Evolutionary conservation across 2,888 invertebrate genomes (phyloP).

Genomic region (Eristalinus aeneus): DNA sequence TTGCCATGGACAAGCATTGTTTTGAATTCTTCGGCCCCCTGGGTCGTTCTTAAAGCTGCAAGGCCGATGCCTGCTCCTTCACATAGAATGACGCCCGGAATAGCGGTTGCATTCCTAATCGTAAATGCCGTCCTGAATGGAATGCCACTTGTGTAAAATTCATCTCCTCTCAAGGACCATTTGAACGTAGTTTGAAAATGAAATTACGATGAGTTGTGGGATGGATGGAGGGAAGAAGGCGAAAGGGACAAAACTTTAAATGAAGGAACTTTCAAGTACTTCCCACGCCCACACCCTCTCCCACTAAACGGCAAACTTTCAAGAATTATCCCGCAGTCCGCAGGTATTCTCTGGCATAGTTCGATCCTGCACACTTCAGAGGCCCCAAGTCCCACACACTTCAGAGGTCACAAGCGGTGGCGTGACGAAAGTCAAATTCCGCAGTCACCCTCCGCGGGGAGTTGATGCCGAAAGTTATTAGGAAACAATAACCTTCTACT

Average conservation of each 20-base stretch:
- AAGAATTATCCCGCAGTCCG: conserved; percentile 49
- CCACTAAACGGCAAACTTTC: conserved; percentile 46
- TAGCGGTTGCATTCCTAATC: neutral
- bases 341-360: neutral
- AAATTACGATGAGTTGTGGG: neutral
- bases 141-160: conserved; percentile 45
- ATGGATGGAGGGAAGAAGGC: neutral
- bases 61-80: neutral
- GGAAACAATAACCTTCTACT: conserved; percentile 60
- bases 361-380: neutral
- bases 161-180: conserved; percentile 53
- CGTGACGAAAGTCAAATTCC: conserved; percentile 15
- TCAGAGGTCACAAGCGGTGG: neutral
- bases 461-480: conserved; percentile 58
- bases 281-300: conserved; percentile 10
- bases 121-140: conserved; percentile 13
- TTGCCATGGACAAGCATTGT: neutral
- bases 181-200: conserved; percentile 34
- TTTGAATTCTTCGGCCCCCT: neutral
- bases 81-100: neutral
- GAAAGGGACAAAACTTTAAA: conserved; percentile 58
- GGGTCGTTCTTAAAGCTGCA: neutral
- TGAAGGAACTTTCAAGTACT: conserved; percentile 64
- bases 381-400: neutral
- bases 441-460: conserved; percentile 14